phyloP scores from a whole-genome alignment of 2,797 vertebrate genomes.

The Graptemys geographica region DNA sequence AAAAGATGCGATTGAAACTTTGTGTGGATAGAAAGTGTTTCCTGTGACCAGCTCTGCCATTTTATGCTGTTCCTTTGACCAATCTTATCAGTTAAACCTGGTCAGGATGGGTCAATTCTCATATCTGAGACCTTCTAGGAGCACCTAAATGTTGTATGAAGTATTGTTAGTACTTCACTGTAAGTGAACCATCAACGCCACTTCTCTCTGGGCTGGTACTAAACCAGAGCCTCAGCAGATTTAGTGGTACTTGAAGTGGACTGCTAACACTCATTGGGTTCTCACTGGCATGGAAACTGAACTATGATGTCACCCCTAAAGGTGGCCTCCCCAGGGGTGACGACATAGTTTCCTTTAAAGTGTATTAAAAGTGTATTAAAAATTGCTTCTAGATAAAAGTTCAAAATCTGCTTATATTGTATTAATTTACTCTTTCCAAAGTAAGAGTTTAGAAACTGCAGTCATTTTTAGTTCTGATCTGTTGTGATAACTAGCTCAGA shows the following conservation, averaged over 20 bases:
- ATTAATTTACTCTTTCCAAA: neutral
- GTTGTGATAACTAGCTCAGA: neutral
- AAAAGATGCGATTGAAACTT: neutral
- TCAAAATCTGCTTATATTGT: neutral
- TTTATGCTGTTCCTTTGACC: neutral
- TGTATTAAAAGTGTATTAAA: neutral
- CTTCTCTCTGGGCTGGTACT: neutral
- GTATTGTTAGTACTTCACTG: neutral
- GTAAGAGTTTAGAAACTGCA: neutral
- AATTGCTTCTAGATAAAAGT: neutral
- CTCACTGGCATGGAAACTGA: neutral
- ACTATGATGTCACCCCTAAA: too few species aligned
- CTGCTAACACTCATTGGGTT: neutral
- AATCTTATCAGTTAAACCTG: neutral
- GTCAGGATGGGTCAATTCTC: neutral
- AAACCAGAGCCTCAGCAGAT: fast-evolving
- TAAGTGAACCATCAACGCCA: fast-evolving
- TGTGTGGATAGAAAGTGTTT: neutral
- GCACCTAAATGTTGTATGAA: neutral
- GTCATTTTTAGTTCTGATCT: neutral
- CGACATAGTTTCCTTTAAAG: neutral
- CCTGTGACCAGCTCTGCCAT: neutral
- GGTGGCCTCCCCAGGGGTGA: neutral
- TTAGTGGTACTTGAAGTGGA: neutral
- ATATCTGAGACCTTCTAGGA: neutral